Evolutionary conservation across 2,113 vertebrate genomes (phyloP), one percentile per base, ranked within the genome.

Genomic region (Indicator indicator): DNA sequence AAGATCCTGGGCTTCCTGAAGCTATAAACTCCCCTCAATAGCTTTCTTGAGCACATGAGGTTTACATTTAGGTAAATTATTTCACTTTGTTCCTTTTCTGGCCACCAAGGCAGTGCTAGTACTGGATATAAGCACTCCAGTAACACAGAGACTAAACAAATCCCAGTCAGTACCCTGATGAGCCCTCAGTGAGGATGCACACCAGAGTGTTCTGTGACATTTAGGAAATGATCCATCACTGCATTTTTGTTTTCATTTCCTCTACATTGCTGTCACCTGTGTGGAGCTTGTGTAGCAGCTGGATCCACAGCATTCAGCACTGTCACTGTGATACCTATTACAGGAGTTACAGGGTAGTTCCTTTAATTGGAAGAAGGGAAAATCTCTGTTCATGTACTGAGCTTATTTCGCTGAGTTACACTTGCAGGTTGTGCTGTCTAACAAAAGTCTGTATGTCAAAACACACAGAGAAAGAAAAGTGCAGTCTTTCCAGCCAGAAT

Each of bases 191-290:
- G 36, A 89, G 54, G 85, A 63, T 52, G 33, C 32, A 62, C 67
- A 69, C 64, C 58, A n/a, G 65, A 38, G 42, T 28, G 69, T 58
- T 33, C 54, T 50, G 38, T 80, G 69, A 77, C 44, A 55, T 81
- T 83, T 65, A 65, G 83, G 76, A 90, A 91, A 60, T 5, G 7
- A 83, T 83, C 64, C 54, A 38, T 88, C 88, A 74, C 15, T 60
- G 62, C n/a, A 40, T 40, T 89, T 90, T 71, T 86, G 58, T 75
- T 93, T 88, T 65, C 65, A 32, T 83, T 91, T 93, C 79, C 75
- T 91, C 54, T 80, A 11, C 26, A 62, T 13, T 74, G 70, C 72
- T 95, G 91, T 83, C 89, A 89, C 46, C 38, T 3, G 5, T 27
- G 72, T 50, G 54, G 88, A 71, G 46, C 28, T 1, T 36, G 40